A percentile compares a stretch with the other conserved stretches of the same genome.
phyloP scores from a whole-genome alignment of 2,888 invertebrate species.

The Drosophila parthenogenetica region DNA sequence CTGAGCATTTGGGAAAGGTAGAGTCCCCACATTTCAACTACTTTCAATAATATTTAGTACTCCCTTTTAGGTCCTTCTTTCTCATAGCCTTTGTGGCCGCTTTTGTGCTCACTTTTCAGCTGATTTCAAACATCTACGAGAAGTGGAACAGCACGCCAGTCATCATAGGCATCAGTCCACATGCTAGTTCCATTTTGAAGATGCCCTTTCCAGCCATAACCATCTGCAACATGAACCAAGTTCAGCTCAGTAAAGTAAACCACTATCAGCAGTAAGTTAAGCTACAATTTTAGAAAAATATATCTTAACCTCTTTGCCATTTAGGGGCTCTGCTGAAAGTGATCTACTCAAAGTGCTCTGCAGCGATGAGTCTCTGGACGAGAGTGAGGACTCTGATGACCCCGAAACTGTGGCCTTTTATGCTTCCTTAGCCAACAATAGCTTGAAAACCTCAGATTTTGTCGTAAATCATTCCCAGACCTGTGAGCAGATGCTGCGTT shows the following conservation, averaged over 20 bases:
- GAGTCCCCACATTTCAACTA: too few relatives aligned
- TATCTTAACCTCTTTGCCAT: background rate
- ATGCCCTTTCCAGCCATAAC: conserved; percentile 94
- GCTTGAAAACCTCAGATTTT: conserved; percentile 62
- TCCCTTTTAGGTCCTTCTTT: conserved; percentile 89
- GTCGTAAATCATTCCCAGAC: conserved; percentile 67
- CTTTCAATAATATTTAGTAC: background rate
- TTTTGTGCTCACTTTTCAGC: conserved; percentile 85
- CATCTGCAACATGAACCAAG: conserved; percentile 94
- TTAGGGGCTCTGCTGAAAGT: conserved; percentile 65
- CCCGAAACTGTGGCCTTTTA: conserved; percentile 7
- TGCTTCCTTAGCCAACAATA: conserved; percentile 39
- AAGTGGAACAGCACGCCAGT: conserved; percentile 91
- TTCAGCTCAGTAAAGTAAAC: conserved; percentile 88
- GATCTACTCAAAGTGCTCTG: conserved; percentile 52
- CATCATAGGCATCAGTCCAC: conserved; percentile 91
- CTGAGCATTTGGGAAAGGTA: conserved; percentile 77
- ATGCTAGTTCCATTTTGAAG: conserved; percentile 88
- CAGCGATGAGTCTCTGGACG: conserved; percentile 13
- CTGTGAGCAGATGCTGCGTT: conserved; percentile 85
- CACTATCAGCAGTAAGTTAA: conserved; percentile 83
- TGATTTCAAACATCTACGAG: conserved; percentile 89
- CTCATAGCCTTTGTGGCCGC: conserved; percentile 88
- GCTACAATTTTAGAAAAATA: conserved; percentile 7
- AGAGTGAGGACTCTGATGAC: conserved; percentile 8